Base-by-base conservation (phyloP, 2,888 invertebrate species). In the Pantelozetes paolii region DNA sequence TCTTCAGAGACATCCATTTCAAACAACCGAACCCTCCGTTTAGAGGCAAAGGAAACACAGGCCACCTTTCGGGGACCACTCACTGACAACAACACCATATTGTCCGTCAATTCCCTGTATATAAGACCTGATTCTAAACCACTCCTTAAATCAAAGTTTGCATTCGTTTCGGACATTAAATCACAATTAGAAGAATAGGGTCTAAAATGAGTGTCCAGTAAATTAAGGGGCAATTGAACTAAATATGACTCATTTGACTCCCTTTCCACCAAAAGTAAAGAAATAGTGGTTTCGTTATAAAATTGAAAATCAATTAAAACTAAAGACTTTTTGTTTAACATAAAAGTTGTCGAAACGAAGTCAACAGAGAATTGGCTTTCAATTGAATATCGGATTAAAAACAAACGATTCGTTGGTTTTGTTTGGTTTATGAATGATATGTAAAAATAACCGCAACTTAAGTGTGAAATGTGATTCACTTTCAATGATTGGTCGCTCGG, bases 1-100 rank as follows among this genome's bases (percentile, higher is more conserved):
- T 91, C 91, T 30, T 92, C 94, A 80, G 94, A 94, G 0, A 89
- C 90, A 84, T 95, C 95, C 89, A 94, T 94, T 82, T 95, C 93
- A 81, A 91, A 91, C 69, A 94, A 86, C 76, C 92, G 86, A 59
- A 95, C 90, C 82, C 92, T 90, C 75, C 91, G 87, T 72, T 85
- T 85, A 79, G 87, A 91, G 78, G 90, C 89, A 20, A 91, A 89
- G 54, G 94, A 84, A 67, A 95, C 88, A 54, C 94, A 90, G 11
- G 92, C 89, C 11, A 95, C 92, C 83, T 90, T 89, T 42, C 89
- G 83, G 6, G 88, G 88, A 0, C 94, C 94, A 62, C 93, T 93
- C 2, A 94, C 94, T 1, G 94, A 89, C 79, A 95, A 86, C 76
- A 40, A 20, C 9, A 23, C 36, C 67, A 67, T 67, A 40, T 67